A percentile compares a stretch with the other conserved stretches of the same genome.
These are phyloP conservation scores for Brachionichthys hirsutus DNA, from an alignment of 2,113 vertebrate species.

Conservation along the genomic window DNA sequence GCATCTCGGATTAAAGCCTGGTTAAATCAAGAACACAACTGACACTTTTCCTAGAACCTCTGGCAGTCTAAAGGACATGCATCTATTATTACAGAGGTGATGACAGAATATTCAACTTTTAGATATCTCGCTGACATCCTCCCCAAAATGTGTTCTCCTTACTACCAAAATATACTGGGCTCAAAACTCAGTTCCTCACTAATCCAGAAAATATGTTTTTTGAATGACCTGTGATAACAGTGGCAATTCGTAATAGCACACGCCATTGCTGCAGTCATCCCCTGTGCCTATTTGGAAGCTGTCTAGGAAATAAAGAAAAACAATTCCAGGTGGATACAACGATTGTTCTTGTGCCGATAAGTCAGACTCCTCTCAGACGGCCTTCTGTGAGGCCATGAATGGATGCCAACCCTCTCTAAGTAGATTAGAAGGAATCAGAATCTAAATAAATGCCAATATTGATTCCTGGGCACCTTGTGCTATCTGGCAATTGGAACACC, in stretches of 20 bases:
- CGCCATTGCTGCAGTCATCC: conserved; percentile 21
- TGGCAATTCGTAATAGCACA: conserved; percentile 36
- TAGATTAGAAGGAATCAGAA: conserved; percentile 21
- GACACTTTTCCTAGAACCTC: background rate
- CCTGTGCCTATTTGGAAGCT: conserved; percentile 48
- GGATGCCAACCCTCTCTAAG: conserved; percentile 34
- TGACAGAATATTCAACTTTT: background rate
- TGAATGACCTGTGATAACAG: conserved; percentile 41
- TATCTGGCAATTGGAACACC: conserved; percentile 12
- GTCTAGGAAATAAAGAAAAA: conserved; percentile 27
- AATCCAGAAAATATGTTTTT: conserved; percentile 23
- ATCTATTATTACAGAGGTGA: conserved; percentile 7
- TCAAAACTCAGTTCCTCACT: conserved; percentile 29
- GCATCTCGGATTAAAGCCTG: background rate
- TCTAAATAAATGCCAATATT: conserved; percentile 12
- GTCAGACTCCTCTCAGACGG: conserved; percentile 31
- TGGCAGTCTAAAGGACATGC: background rate
- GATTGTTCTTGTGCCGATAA: conserved; percentile 54
- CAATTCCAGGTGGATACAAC: conserved; percentile 55
- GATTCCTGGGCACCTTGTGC: conserved; percentile 9
- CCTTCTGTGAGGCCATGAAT: conserved; percentile 31
- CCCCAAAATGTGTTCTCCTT: conserved; percentile 13
- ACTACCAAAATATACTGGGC: conserved; percentile 8
- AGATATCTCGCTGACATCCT: conserved; percentile 12
- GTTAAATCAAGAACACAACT: background rate